Evolutionary conservation across 2,888 invertebrate genomes (phyloP), one percentile per base, ranked within the genome.

Genomic region (Hyppa rectilinea): DNA sequence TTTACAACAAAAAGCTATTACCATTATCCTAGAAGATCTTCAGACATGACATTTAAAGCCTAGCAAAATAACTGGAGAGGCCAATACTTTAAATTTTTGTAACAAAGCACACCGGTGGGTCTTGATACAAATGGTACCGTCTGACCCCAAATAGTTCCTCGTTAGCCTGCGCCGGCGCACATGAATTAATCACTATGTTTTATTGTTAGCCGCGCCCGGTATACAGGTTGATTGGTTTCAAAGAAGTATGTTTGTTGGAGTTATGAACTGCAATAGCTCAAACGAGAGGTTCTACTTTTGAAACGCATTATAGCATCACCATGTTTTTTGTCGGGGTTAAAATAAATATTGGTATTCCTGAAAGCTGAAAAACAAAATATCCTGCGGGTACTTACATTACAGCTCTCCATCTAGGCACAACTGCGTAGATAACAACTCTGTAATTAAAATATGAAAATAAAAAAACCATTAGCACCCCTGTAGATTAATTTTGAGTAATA

Each of bases 131-230:
- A 85, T 83, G 75, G 78, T 80, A 61, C 85, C 86, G 88, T 85
- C 87, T 92, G 94, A 94, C 93, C 94, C 92, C 92, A 88, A 93
- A 93, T 89, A 89, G 90, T 89, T 87, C 87, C 94, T 94, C 94
- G 94, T 94, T 95, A 95, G 91, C 82, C 79, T 86, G 90, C 87
- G 88, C 90, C 84, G 85, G 90, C 90, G 89, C 86, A 88, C 91
- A 87, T 90, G 90, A 93, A 95, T 95, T 95, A 95, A 95, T 95
- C 94, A 95, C 92, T 86, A 82, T 87, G 91, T 92, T 94, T 95
- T 94, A 94, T 95, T 94, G 94, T 94, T 91, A 84, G 90, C 90
- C 90, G 92, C 90, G 86, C 85, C 85, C 85, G 84, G 60, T 75
- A 84, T 89, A 91, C 89, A 92, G 92, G 89, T 58, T 92, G 93